Base-by-base conservation (phyloP, 1,140 invertebrate genomes). In the Heliothis subflexa region DNA sequence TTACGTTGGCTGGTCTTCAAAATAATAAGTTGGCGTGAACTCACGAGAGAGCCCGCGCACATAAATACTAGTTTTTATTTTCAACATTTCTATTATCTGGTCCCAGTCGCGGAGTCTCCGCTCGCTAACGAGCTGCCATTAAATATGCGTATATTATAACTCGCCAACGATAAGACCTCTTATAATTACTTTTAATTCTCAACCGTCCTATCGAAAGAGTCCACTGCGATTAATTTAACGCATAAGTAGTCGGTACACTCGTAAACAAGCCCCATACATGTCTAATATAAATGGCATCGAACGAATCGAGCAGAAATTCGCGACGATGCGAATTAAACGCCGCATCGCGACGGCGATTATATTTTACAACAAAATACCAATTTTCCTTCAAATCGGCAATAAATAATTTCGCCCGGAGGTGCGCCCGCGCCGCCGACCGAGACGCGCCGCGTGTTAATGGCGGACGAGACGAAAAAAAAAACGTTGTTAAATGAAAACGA, bases 371-470 rank as follows among this genome's bases (percentile, higher is more conserved):
- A 86, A 86, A 86, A 88, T 85, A 85, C 86, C 87, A 86, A 89
- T 89, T 89, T 89, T 86, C 86, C 83, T 85, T 85, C 88, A 87
- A 88, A 88, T 88, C 85, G 83, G 78, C 85, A 78, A 90, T 90
- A 88, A 90, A 88, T 89, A 85, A 86, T 78, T 84, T 83, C 76
- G 85, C 88, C 83, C 71, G 84, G 74, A 85, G 82, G 84, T 85
- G 87, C 86, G 84, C 78, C 84, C 71, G 86, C 86, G 86, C 85
- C 78, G 83, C 79, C 83, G 81, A 81, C 62, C 84, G 86, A 80
- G 86, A 86, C 88, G 81, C 81, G 68, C 71, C 83, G 73, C 73
- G 84, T 83, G 84, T 86, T 86, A 83, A 88, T 85, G 80, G 81
- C 78, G 52, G 73, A 49, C 78, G 81, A 76, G 49, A 70, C 66